A percentile compares a stretch with the other conserved stretches of the same genome.
Conservation (phyloP, 2,797 vertebrate genomes). For the Phyllotis vaccarum region DNA sequence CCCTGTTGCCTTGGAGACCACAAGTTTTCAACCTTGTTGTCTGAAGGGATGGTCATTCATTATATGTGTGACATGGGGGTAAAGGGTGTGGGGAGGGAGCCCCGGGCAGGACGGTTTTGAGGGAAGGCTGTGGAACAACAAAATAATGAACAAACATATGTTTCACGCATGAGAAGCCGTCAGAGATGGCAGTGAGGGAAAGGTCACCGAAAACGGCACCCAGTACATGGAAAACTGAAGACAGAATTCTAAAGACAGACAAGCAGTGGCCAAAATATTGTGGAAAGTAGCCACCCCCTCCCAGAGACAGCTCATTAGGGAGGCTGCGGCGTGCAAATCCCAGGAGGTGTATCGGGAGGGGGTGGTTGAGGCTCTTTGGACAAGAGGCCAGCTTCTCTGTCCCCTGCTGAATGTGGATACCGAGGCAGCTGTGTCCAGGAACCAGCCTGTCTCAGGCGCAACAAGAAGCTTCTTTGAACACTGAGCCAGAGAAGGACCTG, state of each 20-base stretch:
- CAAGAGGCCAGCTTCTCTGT: background rate
- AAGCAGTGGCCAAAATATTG: conserved; percentile 58
- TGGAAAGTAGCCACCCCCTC: conserved; percentile 40
- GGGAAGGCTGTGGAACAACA: conserved; percentile 72
- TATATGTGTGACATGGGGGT: conserved; percentile 88
- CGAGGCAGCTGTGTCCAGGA: background rate
- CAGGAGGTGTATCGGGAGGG: background rate
- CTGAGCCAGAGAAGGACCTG: background rate
- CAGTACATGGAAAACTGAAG: conserved; percentile 59
- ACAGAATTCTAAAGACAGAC: conserved; percentile 33
- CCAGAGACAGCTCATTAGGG: conserved; percentile 65
- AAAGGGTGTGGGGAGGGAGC: conserved; percentile 77
- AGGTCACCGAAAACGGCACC: conserved; percentile 48
- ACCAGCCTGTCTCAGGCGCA: background rate
- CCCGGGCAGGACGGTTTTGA: conserved; percentile 88
- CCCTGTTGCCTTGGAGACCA: conserved; percentile 91
- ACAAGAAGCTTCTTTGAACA: background rate
- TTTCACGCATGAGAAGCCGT: conserved; percentile 75
- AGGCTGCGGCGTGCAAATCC: conserved; percentile 10
- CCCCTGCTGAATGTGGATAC: background rate
- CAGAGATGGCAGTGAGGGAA: conserved; percentile 66
- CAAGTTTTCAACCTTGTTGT: conserved; percentile 84
- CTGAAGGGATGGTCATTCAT: conserved; percentile 90
- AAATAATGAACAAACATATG: conserved; percentile 76
- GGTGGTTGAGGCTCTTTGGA: conserved; percentile 31